Evolutionary conservation across 2,113 vertebrate species (phyloP).

Genomic region (Carassius auratus): DNA sequence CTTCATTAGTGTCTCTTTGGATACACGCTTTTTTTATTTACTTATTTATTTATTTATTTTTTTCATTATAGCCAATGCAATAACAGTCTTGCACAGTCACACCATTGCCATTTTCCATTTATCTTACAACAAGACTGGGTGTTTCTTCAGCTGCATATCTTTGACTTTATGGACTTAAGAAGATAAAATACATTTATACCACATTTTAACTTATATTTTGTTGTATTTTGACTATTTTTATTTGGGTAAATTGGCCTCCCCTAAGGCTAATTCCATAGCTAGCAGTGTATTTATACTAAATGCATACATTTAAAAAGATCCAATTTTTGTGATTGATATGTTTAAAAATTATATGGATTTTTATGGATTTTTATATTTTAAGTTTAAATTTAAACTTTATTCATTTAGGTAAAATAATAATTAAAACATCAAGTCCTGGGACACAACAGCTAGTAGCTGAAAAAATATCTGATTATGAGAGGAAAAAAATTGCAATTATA

Average conservation of each 20-base stretch:
- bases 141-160: background rate
- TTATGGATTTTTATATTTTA: background rate
- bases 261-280: background rate
- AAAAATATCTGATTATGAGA: background rate
- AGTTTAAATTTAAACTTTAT: background rate
- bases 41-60: background rate
- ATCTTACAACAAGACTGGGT: background rate
- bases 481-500: background rate
- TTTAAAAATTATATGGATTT: no score
- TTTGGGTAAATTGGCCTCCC: background rate
- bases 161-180: background rate
- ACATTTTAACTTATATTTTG: background rate
- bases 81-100: background rate
- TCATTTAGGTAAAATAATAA: background rate
- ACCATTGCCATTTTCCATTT: background rate
- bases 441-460: background rate
- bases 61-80: background rate
- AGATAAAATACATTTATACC: background rate
- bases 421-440: background rate
- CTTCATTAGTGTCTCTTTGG: constrained; percentile 3
- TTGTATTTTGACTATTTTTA: background rate
- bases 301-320: background rate
- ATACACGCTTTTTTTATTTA: background rate
- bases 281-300: background rate
- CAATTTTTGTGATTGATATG: background rate